Conservation (phyloP, 1,140 invertebrate species). For the Papilio polytes region DNA sequence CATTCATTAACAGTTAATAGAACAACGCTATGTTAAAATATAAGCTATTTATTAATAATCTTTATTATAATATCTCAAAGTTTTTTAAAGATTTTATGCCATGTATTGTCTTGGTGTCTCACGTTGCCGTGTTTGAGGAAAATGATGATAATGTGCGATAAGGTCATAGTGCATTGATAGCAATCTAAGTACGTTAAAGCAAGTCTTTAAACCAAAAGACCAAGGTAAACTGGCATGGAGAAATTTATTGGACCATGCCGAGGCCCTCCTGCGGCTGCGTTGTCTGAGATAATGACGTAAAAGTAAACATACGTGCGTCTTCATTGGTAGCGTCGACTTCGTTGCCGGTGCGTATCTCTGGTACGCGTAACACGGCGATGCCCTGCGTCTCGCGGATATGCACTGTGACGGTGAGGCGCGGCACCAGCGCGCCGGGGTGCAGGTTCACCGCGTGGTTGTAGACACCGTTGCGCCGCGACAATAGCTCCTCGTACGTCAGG, state of each 20-base stretch:
- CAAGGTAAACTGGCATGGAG: no score
- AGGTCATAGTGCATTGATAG: no score
- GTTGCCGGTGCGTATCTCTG: slow-evolving; percentile 85
- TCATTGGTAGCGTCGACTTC: slow-evolving; percentile 83
- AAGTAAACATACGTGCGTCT: slow-evolving; percentile 71
- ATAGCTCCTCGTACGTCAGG: slow-evolving; percentile 87
- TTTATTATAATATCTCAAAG: no score
- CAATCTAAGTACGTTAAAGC: not conserved
- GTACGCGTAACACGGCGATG: slow-evolving; percentile 84
- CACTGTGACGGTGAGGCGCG: slow-evolving; percentile 84
- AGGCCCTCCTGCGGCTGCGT: not conserved
- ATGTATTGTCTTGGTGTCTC: no score
- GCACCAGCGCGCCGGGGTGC: slow-evolving; percentile 85
- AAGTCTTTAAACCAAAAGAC: not conserved
- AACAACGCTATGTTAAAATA: no score
- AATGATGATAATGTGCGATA: no score
- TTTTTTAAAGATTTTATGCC: no score
- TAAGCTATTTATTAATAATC: no score
- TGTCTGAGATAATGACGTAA: not conserved
- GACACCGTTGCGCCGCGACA: slow-evolving; percentile 83
- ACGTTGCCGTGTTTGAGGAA: no score
- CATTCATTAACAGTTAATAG: no score
- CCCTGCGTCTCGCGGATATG: slow-evolving; percentile 85
- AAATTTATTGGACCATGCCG: no score
- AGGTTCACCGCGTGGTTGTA: slow-evolving; percentile 87